Base-by-base conservation (phyloP, 2,888 invertebrate genomes). In the Euplexia lucipara region DNA sequence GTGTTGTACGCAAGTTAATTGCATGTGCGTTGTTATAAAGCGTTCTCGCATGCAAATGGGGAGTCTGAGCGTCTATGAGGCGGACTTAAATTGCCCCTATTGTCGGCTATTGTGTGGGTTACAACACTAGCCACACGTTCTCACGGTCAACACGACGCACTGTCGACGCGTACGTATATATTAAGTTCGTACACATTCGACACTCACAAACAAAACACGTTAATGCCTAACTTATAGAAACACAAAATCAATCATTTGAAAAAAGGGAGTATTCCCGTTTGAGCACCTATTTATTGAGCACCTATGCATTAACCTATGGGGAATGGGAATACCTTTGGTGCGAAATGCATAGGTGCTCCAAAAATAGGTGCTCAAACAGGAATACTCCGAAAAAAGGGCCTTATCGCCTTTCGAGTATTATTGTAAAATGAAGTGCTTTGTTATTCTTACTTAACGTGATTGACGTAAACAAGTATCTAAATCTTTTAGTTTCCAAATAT, bases 51-150 rank as follows among this genome's bases (percentile, higher is more conserved):
- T 90, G 87, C 85, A 88, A 88, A 89, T 87, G 86, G 84, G 84
- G 82, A 88, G 89, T 87, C 86, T 86, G 75, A 90, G 86, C 88
- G 86, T 91, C 91, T 88, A 86, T 89, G 80, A 87, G 84, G 88
- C 83, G 87, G 81, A 87, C 86, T 91, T 86, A 87, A 91, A 92
- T 91, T 90, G 87, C 88, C 88, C 82, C 88, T 84, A 91, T 92
- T 91, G 92, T 90, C 79, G 79, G 75, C 87, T 84, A 92, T 92
- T 91, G 92, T 90, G 79, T 79, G 75, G 79, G 85, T 93, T 93
- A 90, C 88, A 88, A 91, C 91, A 93, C 85, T 92, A 92, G 89
- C 88, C 86, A 89, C 91, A 92, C 82, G 78, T 87, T 94, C 94
- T 92, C 94, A 94, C 92, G 94, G 93, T 59, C 83, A 61, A 68